A percentile compares a stretch with the other conserved stretches of the same genome.
phyloP scores from a whole-genome alignment of 2,113 vertebrate genomes.

The Porphyrio hochstetteri region DNA sequence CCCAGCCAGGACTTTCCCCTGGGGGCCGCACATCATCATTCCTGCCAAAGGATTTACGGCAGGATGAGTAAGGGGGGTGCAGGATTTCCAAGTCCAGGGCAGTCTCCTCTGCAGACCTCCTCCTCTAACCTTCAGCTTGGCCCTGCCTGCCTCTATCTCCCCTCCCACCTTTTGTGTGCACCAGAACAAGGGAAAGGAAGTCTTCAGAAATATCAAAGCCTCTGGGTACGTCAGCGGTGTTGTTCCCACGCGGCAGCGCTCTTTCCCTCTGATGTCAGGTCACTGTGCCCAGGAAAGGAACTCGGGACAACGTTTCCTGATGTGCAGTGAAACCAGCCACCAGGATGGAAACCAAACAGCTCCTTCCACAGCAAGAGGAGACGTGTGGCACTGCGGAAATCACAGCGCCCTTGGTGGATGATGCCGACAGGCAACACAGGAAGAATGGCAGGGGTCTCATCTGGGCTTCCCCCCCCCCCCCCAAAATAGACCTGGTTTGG shows the following conservation, averaged over 20 bases:
- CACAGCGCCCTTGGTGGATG: not conserved
- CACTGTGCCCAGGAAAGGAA: not conserved
- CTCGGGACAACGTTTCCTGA: not conserved
- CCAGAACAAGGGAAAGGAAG: not conserved
- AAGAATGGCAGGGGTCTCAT: not conserved
- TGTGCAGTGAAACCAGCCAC: not conserved
- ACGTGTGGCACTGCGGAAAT: not conserved
- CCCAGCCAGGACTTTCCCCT: not conserved
- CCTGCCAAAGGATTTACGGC: not conserved
- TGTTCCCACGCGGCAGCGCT: not conserved
- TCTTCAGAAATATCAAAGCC: not conserved
- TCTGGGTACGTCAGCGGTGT: not conserved
- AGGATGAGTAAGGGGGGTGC: not conserved
- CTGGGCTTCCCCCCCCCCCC: not conserved
- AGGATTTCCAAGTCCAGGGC: not conserved
- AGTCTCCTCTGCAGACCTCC: not conserved
- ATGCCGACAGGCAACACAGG: not conserved
- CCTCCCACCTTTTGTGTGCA: not conserved
- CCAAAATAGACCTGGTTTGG: not conserved
- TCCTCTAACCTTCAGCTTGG: not conserved
- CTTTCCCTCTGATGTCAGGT: not conserved
- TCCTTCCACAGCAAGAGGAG: not conserved
- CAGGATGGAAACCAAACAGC: not conserved
- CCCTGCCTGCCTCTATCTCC: not conserved
- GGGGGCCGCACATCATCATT: fast-evolving